A percentile compares a stretch with the other conserved stretches of the same genome.
Conservation (phyloP, 2,888 invertebrate genomes). For the Venustoraphidia nigricollis region DNA sequence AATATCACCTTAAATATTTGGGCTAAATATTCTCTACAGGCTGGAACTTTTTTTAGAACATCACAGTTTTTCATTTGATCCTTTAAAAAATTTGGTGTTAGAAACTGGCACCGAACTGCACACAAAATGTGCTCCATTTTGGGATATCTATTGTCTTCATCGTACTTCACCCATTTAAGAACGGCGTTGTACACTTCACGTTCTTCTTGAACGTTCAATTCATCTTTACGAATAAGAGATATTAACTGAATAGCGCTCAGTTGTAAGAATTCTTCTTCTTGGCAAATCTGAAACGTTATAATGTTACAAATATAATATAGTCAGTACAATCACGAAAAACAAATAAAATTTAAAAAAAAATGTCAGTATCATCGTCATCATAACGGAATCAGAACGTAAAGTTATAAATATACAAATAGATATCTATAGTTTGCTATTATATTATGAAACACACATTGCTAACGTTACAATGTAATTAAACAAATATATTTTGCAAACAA, state of each 20-base stretch:
- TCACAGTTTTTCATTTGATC: conserved; percentile 86
- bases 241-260: conserved; percentile 67
- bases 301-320: no score
- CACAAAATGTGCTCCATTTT: conserved; percentile 79
- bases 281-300: conserved; percentile 48
- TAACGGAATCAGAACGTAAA: no score
- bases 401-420: no score
- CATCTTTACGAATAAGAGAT: conserved; percentile 72
- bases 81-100: conserved; percentile 79
- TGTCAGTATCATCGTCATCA: no score
- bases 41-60: conserved; percentile 72
- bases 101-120: conserved; percentile 81
- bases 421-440: no score
- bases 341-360: no score
- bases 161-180: conserved; percentile 79
- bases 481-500: no score
- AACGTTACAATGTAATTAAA: no score
- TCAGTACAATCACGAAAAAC: no score
- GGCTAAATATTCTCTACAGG: conserved; percentile 77
- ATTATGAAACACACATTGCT: no score
- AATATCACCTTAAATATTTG: conserved; percentile 66
- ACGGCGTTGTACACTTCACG: conserved; percentile 86
- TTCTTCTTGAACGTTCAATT: conserved; percentile 82
- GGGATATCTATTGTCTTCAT: conserved; percentile 66
- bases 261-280: conserved; percentile 84